Percentiles rank a stretch among this genome's conserved stretches.
Evolutionary conservation across 2,888 invertebrate species (phyloP).

Genomic region (Spodoptera exigua): DNA sequence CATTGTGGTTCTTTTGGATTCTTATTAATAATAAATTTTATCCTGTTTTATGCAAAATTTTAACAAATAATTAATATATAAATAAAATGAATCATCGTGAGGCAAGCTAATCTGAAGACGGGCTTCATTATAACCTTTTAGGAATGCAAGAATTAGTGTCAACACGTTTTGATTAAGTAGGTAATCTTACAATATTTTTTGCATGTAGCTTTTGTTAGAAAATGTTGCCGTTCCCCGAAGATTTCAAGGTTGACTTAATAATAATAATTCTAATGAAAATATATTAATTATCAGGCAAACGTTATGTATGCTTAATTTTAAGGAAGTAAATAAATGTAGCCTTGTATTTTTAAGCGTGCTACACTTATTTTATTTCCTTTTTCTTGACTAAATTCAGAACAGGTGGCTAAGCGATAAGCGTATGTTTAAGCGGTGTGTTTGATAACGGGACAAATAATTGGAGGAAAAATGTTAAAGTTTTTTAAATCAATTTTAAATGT

Average conservation of each 20-base stretch:
- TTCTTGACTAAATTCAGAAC: conserved; percentile 53
- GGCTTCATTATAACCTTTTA: no score
- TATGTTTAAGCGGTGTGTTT: conserved; percentile 39
- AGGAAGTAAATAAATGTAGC: conserved; percentile 11
- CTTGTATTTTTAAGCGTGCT: conserved; percentile 18
- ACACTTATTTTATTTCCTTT: conserved; percentile 26
- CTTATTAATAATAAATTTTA: no score
- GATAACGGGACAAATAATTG: conserved; percentile 50
- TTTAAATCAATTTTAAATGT: conserved; percentile 33
- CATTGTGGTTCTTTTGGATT: no score
- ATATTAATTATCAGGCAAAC: no score
- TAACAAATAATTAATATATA: no score
- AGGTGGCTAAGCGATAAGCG: conserved; percentile 57
- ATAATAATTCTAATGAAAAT: not conserved
- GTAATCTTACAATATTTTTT: no score
- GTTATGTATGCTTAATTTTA: not conserved
- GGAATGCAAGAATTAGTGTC: no score
- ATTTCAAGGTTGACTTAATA: conserved; percentile 15
- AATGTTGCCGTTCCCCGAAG: not conserved
- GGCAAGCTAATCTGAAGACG: no score
- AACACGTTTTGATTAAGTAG: no score
- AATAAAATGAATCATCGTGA: no score
- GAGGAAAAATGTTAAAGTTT: conserved; percentile 26
- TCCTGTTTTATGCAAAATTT: no score
- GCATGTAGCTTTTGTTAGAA: no score